Percentiles rank a stretch among this genome's conserved stretches.
Conservation (phyloP, 2,888 invertebrate genomes). For the Xanthorhoe spadicearia region DNA sequence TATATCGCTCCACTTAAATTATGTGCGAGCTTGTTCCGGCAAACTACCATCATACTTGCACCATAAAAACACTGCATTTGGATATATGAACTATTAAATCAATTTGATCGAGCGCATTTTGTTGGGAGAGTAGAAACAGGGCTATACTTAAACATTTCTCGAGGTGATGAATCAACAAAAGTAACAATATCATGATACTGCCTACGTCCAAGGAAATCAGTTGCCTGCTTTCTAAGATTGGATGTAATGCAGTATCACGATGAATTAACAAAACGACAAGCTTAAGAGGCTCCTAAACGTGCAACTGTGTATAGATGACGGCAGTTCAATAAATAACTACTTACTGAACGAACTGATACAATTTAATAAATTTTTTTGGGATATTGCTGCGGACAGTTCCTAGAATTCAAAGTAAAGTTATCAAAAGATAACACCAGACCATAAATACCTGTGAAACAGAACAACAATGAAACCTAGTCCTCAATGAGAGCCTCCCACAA, state of each 20-base stretch:
- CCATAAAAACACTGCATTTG: conserved; percentile 58
- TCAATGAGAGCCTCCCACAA: conserved; percentile 66
- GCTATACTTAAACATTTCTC: conserved; percentile 12
- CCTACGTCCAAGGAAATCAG: conserved; percentile 51
- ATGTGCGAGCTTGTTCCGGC: conserved; percentile 79
- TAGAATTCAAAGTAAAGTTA: conserved; percentile 42
- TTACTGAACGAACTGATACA: not conserved
- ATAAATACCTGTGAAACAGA: conserved; percentile 58
- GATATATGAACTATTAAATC: conserved; percentile 39
- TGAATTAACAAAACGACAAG: conserved; percentile 57
- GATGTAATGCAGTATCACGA: conserved; percentile 52
- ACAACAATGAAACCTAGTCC: conserved; percentile 61
- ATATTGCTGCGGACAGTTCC: conserved; percentile 28
- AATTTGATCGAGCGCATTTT: conserved; percentile 26
- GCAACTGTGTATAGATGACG: conserved; percentile 65
- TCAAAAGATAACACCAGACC: conserved; percentile 50
- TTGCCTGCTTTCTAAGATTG: conserved; percentile 49
- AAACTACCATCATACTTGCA: conserved; percentile 58
- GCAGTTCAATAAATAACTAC: conserved; percentile 28
- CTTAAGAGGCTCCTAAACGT: conserved; percentile 62
- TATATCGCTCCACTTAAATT: conserved; percentile 81
- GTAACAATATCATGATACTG: conserved; percentile 43
- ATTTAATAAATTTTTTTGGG: not conserved
- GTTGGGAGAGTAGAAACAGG: conserved; percentile 11
- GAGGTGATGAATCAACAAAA: conserved; percentile 35